Percentiles rank a stretch among this genome's conserved stretches.
Evolutionary conservation across 1,140 invertebrate genomes (phyloP).

Genomic region (Tachypleus tridentatus): DNA sequence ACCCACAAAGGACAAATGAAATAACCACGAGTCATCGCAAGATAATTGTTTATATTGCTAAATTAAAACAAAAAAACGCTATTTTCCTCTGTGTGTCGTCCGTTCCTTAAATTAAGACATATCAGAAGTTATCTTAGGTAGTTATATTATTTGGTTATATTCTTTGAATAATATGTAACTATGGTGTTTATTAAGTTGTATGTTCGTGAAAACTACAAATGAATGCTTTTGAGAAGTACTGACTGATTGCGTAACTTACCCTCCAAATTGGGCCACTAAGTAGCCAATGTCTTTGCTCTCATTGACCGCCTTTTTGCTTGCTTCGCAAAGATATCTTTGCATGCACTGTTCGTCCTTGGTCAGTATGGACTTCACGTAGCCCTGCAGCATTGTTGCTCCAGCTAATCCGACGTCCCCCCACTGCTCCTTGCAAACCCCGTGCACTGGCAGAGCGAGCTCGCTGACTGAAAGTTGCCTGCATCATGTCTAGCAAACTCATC

Average conservation of each 20-base stretch:
- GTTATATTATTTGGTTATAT: too few species aligned
- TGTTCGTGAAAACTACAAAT: too few species aligned
- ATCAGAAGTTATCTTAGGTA: too few species aligned
- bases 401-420: conserved; percentile 26
- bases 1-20: too few species aligned
- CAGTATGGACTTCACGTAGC: conserved; percentile 68
- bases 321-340: conserved; percentile 72
- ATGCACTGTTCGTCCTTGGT: conserved; percentile 63
- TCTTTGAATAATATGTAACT: too few species aligned
- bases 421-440: conserved; percentile 17
- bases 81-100: too few species aligned
- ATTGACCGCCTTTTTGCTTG: conserved; percentile 68
- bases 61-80: too few species aligned
- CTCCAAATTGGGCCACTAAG: conserved; percentile 82
- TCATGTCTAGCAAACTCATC: conserved; percentile 24
- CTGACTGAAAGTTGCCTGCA: conserved; percentile 26
- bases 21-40: too few species aligned
- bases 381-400: conserved; percentile 37
- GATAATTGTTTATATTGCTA: too few species aligned
- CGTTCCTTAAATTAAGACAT: too few species aligned
- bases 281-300: conserved; percentile 64
- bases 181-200: too few species aligned
- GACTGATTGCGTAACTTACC: conserved; percentile 49
- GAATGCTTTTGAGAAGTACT: too few species aligned
- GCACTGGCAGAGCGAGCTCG: conserved; percentile 13